phyloP scores from a whole-genome alignment of 1,140 invertebrate genomes.

The Idris sp. region DNA sequence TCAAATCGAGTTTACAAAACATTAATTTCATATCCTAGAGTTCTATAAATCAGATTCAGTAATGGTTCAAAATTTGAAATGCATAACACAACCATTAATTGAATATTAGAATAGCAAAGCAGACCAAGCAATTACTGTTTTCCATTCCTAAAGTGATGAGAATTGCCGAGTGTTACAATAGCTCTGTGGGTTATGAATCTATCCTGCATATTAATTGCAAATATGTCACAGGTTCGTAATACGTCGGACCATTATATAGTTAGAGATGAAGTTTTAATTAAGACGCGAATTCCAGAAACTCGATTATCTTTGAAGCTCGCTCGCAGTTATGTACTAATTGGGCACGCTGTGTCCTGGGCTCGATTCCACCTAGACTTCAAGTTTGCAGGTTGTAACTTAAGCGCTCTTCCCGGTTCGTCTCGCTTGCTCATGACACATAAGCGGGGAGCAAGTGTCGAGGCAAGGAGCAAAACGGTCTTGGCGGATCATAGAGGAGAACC shows the following conservation, averaged over 20 bases:
- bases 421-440: slow-evolving; percentile 8
- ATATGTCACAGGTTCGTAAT: slow-evolving; percentile 47
- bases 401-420: slow-evolving; percentile 9
- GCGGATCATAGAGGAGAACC: slow-evolving; percentile 37
- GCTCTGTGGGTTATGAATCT: slow-evolving; percentile 32
- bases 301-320: slow-evolving; percentile 63
- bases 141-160: background rate
- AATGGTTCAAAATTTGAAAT: slow-evolving; percentile 4
- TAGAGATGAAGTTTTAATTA: slow-evolving; percentile 62
- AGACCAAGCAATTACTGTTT: slow-evolving; percentile 16
- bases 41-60: background rate
- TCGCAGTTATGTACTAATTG: slow-evolving; percentile 48
- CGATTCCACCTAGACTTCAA: slow-evolving; percentile 34
- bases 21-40: too few species aligned
- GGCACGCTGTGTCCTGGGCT: slow-evolving; percentile 29
- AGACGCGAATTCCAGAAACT: slow-evolving; percentile 61
- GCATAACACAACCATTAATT: slow-evolving; percentile 19
- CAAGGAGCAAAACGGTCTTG: slow-evolving; percentile 56
- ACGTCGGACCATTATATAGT: slow-evolving; percentile 30
- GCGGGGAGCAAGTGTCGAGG: slow-evolving; percentile 27
- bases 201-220: slow-evolving; percentile 43
- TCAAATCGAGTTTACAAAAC: background rate
- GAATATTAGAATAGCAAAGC: slow-evolving; percentile 4
- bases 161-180: slow-evolving; percentile 28
- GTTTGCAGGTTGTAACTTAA: slow-evolving; percentile 53